Evolutionary conservation across 2,888 invertebrate genomes (phyloP), one percentile per base, ranked within the genome.

Genomic region (Aplocera efformata): DNA sequence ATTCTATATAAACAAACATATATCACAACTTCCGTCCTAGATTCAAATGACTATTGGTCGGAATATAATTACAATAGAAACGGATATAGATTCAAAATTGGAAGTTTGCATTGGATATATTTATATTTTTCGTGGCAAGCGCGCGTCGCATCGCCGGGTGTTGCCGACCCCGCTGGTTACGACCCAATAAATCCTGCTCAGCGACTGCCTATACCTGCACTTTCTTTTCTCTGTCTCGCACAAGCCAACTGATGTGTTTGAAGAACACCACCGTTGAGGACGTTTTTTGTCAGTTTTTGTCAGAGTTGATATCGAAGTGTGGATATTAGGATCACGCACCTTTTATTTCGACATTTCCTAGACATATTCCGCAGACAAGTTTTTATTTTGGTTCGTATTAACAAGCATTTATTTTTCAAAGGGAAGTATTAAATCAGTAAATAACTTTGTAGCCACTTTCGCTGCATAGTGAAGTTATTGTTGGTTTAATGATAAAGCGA

Each of bases 161-260:
- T 63, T 62, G 73, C 65, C 78, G 79, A 76, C 81, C 80, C 78
- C 77, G 64, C 71, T 69, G 71, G 81, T 84, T 84, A 85, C 83
- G 83, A 81, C 82, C 85, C 80, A 85, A 84, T 85, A 85, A 84
- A 85, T 84, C 83, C 79, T 65, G 70, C 71, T 60, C 62, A 70
- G 17, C 70, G 62, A 65, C 70, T 67, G 64, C 66, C 79, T 83
- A 17, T 17, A 82, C 84, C 84, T 85, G 82, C 80, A 80, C 80
- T 83, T 81, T 83, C 83, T 82, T 83, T 78, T 84, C 83, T 79
- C 79, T 81, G 79, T 80, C 83, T 63, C 76, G 71, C 81, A 76
- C 72, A 62, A 58, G 64, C 48, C 59, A 65, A 67, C 66, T 63
- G 57, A 63, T 65, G 68, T 65, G 71, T 63, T 65, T 64, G 55